phyloP scores from a whole-genome alignment of 1,140 invertebrate species.

The Bombus waltoni region DNA sequence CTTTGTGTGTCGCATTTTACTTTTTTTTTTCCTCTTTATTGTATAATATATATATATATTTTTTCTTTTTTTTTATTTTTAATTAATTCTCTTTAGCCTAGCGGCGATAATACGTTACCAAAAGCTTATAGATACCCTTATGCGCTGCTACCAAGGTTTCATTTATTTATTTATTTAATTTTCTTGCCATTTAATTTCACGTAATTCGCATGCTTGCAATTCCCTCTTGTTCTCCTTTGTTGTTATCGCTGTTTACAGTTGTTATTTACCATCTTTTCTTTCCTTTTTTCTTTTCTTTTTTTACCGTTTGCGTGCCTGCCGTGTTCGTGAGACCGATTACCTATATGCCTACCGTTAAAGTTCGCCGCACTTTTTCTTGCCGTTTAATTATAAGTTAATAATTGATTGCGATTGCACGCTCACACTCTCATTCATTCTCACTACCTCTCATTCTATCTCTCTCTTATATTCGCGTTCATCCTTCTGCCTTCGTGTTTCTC shows the following conservation, averaged over 20 bases:
- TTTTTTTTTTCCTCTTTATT: constrained; percentile 12
- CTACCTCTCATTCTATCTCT: constrained; percentile 13
- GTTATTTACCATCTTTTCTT: not conserved
- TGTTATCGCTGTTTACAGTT: not conserved
- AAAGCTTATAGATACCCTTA: constrained; percentile 79
- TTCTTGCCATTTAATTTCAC: constrained; percentile 59
- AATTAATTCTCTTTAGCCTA: constrained; percentile 68
- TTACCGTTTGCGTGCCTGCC: constrained; percentile 47
- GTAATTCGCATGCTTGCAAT: constrained; percentile 53
- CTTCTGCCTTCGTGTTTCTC: not conserved
- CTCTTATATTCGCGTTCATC: not conserved
- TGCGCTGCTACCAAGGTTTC: constrained; percentile 75
- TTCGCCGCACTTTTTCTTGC: constrained; percentile 65
- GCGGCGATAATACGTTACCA: constrained; percentile 78
- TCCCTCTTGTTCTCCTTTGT: constrained; percentile 28
- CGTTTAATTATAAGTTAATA: constrained; percentile 76
- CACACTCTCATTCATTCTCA: constrained; percentile 19
- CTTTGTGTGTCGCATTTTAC: constrained; percentile 32
- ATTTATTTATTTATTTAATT: constrained; percentile 42
- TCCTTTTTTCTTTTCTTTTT: no score
- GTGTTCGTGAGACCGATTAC: constrained; percentile 43
- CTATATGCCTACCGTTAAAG: constrained; percentile 59
- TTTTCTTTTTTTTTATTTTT: constrained; percentile 32
- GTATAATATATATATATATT: constrained; percentile 51
- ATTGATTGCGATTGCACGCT: constrained; percentile 75